These are phyloP conservation scores for Sinocyclocheilus anshuiensis DNA, from an alignment of 2,113 vertebrate species.

Conservation along the genomic window DNA sequence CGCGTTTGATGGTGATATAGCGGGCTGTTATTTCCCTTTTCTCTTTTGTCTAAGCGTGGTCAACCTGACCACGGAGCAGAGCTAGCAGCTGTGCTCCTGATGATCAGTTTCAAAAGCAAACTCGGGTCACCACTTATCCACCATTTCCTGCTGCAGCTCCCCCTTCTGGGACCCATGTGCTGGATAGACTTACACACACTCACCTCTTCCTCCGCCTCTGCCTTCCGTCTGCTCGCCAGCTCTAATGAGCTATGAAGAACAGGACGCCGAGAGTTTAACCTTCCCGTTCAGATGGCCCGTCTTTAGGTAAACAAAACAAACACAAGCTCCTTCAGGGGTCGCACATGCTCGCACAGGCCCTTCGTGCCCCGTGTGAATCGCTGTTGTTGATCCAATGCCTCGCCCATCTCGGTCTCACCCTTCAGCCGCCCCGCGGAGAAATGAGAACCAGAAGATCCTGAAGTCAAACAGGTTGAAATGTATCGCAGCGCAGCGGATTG, in stretches of 20 bases:
- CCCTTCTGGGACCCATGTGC: conserved; percentile 48
- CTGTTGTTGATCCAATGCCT: conserved; percentile 23
- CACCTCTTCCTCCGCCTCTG: background rate
- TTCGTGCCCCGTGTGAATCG: conserved; percentile 4
- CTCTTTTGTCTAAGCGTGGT: conserved; percentile 26
- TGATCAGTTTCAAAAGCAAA: conserved; percentile 40
- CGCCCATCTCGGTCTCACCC: conserved; percentile 43
- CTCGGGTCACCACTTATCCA: conserved; percentile 30
- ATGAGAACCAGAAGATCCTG: conserved; percentile 50
- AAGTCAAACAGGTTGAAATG: conserved; percentile 46
- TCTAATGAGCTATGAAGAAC: conserved; percentile 47
- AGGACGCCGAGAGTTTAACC: conserved; percentile 22
- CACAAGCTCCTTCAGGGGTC: conserved; percentile 21
- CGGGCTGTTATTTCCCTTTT: conserved; percentile 45
- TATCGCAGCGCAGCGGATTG: background rate
- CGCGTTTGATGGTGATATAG: conserved; percentile 20
- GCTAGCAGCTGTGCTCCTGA: conserved; percentile 47
- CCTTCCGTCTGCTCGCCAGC: conserved; percentile 17
- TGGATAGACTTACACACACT: conserved; percentile 49
- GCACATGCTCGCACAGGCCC: conserved; percentile 67
- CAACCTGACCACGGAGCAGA: conserved; percentile 36
- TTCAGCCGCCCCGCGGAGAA: conserved; percentile 31
- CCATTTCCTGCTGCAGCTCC: conserved; percentile 55
- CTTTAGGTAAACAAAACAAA: conserved; percentile 49
- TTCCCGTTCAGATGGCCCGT: conserved; percentile 19